phyloP scores from a whole-genome alignment of 2,888 invertebrate genomes.

The Lymantria dispar region DNA sequence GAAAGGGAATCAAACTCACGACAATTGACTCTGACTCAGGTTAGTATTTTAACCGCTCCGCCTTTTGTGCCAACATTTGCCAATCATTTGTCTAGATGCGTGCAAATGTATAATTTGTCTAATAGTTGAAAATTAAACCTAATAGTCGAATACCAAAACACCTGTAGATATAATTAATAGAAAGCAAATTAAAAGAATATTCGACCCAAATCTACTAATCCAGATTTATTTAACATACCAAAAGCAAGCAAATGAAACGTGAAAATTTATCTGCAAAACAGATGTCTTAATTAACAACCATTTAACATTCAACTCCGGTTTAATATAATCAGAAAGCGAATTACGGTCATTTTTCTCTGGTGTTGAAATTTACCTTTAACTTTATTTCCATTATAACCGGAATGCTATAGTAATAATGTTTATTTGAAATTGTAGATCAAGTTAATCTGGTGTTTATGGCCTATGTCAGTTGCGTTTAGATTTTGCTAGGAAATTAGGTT shows the following conservation, averaged over 20 bases:
- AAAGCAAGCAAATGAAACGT: constrained; percentile 10
- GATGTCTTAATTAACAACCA: constrained; percentile 11
- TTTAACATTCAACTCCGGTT: constrained; percentile 4
- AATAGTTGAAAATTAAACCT: no score
- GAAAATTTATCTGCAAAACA: constrained; percentile 17
- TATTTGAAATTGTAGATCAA: background rate
- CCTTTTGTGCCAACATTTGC: no score
- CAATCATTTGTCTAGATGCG: no score
- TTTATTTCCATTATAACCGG: constrained; percentile 6
- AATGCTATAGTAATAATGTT: background rate
- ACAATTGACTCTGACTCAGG: no score
- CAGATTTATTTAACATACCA: background rate
- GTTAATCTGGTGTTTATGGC: constrained; percentile 18
- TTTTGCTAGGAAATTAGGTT: constrained; percentile 48
- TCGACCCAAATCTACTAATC: constrained; percentile 8
- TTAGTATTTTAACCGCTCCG: no score
- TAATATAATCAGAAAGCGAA: no score
- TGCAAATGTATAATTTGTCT: no score
- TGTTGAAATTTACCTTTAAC: background rate
- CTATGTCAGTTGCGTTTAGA: constrained; percentile 17
- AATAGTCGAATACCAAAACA: background rate
- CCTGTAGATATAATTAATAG: background rate
- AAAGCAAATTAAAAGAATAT: background rate
- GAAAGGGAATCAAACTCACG: no score
- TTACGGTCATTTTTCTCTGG: no score